Percentiles rank a stretch among this genome's conserved stretches.
These are phyloP conservation scores for Pitangus sulphuratus DNA, from an alignment of 2,797 vertebrate genomes.

Conservation along the genomic window DNA sequence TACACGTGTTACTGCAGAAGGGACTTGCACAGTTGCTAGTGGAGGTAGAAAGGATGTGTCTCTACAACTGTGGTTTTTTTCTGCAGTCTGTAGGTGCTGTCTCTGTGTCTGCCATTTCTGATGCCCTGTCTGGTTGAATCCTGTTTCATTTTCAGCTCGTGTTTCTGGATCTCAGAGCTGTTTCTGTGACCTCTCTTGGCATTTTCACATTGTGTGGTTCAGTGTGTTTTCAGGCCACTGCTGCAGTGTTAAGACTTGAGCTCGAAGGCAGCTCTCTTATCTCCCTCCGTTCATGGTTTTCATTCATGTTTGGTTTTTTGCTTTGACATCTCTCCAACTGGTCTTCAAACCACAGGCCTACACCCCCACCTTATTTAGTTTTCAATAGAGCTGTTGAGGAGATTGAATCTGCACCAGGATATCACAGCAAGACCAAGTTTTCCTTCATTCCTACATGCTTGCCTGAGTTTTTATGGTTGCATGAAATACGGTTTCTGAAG, in stretches of 20 bases:
- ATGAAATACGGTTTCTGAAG: background rate
- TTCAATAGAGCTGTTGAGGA: background rate
- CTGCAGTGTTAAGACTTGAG: background rate
- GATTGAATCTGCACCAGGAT: background rate
- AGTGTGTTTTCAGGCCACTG: background rate
- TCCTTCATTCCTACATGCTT: background rate
- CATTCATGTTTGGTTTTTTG: background rate
- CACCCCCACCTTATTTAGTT: background rate
- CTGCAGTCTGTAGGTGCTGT: background rate
- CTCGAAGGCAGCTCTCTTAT: background rate
- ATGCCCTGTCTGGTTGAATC: background rate
- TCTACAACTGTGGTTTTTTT: background rate
- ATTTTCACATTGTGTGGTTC: background rate
- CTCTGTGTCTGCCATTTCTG: background rate
- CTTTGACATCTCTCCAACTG: background rate
- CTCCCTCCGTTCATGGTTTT: background rate
- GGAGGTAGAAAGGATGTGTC: background rate
- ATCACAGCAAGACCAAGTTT: background rate
- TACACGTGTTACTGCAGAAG: accelerated
- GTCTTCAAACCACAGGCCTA: background rate
- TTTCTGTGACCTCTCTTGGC: background rate
- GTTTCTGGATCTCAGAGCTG: background rate
- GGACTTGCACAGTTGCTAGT: background rate
- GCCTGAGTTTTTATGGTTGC: background rate
- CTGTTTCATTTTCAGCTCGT: background rate